phyloP scores from a whole-genome alignment of 2,888 invertebrate species.

The Drosophila subquinaria region DNA sequence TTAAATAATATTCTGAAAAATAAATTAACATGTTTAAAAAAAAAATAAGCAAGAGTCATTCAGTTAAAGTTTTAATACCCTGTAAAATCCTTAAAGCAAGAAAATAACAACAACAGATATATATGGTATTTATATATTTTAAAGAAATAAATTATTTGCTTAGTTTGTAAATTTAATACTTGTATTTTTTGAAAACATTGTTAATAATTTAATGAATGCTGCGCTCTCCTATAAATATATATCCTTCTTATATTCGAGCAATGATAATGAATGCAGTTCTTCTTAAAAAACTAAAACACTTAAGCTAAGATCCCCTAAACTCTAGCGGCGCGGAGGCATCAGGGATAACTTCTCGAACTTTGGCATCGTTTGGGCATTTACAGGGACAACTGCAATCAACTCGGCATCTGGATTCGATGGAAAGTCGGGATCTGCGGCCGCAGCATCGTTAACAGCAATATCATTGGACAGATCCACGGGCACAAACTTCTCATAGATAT shows the following conservation, averaged over 20 bases:
- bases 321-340: constrained; percentile 35
- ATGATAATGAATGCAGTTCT: constrained; percentile 36
- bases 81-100: background rate
- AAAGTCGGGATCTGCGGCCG: constrained; percentile 81
- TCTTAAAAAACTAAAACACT: constrained; percentile 51
- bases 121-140: constrained; percentile 24
- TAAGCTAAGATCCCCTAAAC: constrained; percentile 39
- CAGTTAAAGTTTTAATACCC: background rate
- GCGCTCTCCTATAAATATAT: background rate
- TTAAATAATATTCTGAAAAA: no score
- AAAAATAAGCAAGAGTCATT: background rate
- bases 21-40: background rate
- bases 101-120: background rate
- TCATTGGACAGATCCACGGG: constrained; percentile 85
- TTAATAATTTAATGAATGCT: constrained; percentile 53
- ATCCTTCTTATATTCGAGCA: constrained; percentile 6
- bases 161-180: constrained; percentile 49
- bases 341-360: constrained; percentile 80
- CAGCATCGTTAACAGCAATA: constrained; percentile 84
- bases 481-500: constrained; percentile 73
- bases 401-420: constrained; percentile 85
- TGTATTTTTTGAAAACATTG: constrained; percentile 34
- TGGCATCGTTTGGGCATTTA: constrained; percentile 51
- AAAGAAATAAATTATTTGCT: constrained; percentile 63
- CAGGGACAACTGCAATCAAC: constrained; percentile 70